phyloP scores from a whole-genome alignment of 2,113 vertebrate genomes.

The Myrmecobius fasciatus region DNA sequence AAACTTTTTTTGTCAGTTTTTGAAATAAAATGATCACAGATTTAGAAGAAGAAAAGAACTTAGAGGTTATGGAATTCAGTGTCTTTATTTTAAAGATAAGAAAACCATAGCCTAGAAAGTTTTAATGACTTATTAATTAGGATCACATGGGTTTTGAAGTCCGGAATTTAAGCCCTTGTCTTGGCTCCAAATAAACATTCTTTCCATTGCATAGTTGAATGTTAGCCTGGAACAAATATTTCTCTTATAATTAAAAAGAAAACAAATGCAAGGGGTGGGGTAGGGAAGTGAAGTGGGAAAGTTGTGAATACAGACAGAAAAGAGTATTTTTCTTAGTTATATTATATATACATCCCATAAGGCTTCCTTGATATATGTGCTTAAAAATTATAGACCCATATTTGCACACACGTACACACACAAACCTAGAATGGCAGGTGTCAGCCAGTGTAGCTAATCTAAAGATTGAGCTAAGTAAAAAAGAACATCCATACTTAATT shows the following conservation, averaged over 20 bases:
- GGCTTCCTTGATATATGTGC: constrained; percentile 39
- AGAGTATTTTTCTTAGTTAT: too few relatives aligned
- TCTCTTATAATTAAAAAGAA: neutral
- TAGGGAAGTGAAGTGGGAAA: too few relatives aligned
- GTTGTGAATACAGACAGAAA: neutral
- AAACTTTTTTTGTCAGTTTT: neutral
- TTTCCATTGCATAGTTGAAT: neutral
- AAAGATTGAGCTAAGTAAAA: constrained; percentile 65
- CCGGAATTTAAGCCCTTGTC: neutral
- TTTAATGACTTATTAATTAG: neutral
- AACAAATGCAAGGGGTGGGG: too few relatives aligned
- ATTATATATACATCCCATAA: constrained; percentile 7
- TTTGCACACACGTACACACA: too few relatives aligned
- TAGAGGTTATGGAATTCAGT: neutral
- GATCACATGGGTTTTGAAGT: neutral
- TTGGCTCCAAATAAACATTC: neutral
- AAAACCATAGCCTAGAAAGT: neutral
- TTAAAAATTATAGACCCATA: constrained; percentile 21
- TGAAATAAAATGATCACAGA: neutral
- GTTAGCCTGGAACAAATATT: neutral
- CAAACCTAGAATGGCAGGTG: neutral
- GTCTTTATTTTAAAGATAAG: neutral
- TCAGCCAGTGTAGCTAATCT: constrained; percentile 59
- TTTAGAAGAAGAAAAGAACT: neutral
- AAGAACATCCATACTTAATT: constrained; percentile 80